A percentile compares a stretch with the other conserved stretches of the same genome.
Conservation (phyloP, 2,113 vertebrate genomes). For the Hirundichthys speculiger region DNA sequence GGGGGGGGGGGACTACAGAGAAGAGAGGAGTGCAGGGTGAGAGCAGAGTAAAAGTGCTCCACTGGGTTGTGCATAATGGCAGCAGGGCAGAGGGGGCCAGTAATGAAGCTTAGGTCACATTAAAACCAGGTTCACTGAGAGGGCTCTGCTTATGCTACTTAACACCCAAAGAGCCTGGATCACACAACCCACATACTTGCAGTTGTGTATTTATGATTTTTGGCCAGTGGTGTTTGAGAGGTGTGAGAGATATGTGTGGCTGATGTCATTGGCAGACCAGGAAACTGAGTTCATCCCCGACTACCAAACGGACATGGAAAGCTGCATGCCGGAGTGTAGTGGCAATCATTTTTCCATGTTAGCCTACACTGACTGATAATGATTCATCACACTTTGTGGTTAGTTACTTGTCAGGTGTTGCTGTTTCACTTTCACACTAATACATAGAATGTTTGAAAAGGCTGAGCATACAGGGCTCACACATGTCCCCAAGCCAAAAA, state of each 20-base stretch:
- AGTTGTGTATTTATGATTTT: slow-evolving; percentile 48
- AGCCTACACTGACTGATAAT: slow-evolving; percentile 2
- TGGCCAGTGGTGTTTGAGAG: slow-evolving; percentile 35
- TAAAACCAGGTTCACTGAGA: slow-evolving; percentile 73
- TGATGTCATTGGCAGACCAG: slow-evolving; percentile 55
- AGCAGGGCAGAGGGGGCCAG: slow-evolving; percentile 41
- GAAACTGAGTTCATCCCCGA: slow-evolving; percentile 52
- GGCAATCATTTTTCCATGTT: slow-evolving; percentile 44
- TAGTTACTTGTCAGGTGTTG: background rate
- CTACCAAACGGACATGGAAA: slow-evolving; percentile 52
- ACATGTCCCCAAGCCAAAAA: too few relatives aligned
- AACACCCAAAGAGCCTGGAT: slow-evolving; percentile 59
- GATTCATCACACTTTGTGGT: background rate
- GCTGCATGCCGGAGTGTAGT: slow-evolving; percentile 31
- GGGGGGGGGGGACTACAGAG: background rate
- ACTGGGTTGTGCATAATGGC: slow-evolving; percentile 61
- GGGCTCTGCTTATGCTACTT: slow-evolving; percentile 63
- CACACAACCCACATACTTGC: slow-evolving; percentile 20
- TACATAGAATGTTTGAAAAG: background rate
- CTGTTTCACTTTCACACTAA: background rate
- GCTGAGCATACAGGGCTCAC: background rate
- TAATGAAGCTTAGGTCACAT: slow-evolving; percentile 65
- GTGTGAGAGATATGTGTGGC: slow-evolving; percentile 43
- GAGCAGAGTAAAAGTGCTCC: slow-evolving; percentile 58
- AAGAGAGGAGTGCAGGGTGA: slow-evolving; percentile 29